Evolutionary conservation across 2,113 vertebrate species (phyloP).

Genomic region (Castor canadensis): DNA sequence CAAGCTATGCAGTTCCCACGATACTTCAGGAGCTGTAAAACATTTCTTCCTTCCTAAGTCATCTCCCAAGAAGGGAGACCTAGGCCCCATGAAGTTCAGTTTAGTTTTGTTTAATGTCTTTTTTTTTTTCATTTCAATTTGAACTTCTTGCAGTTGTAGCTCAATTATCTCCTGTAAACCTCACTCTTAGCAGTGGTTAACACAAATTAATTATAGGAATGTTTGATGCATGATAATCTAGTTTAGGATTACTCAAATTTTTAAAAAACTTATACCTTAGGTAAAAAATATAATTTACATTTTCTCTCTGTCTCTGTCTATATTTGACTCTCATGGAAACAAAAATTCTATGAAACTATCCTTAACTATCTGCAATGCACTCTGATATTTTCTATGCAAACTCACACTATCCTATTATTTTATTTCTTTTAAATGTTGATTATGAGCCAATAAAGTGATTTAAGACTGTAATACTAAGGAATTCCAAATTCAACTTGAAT

Average conservation of each 20-base stretch:
- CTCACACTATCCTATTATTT: not conserved
- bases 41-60: not conserved
- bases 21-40: not conserved
- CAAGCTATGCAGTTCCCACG: not conserved
- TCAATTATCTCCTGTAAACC: not conserved
- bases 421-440: constrained; percentile 43
- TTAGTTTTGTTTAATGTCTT: not conserved
- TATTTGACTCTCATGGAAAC: not conserved
- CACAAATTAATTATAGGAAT: not conserved
- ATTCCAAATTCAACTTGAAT: constrained; percentile 10
- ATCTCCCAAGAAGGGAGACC: not conserved
- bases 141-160: not conserved
- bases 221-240: constrained; percentile 13
- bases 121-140: not conserved
- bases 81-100: not conserved
- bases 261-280: not conserved
- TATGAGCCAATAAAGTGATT: not conserved
- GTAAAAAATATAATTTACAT: constrained; percentile 1
- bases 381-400: not conserved
- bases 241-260: not conserved
- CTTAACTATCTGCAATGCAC: not conserved
- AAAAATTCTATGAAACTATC: not conserved
- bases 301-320: not conserved
- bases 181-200: not conserved
- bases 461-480: not conserved